Evolutionary conservation across 2,888 invertebrate species (phyloP).

Genomic region (Nyleta sp.): DNA sequence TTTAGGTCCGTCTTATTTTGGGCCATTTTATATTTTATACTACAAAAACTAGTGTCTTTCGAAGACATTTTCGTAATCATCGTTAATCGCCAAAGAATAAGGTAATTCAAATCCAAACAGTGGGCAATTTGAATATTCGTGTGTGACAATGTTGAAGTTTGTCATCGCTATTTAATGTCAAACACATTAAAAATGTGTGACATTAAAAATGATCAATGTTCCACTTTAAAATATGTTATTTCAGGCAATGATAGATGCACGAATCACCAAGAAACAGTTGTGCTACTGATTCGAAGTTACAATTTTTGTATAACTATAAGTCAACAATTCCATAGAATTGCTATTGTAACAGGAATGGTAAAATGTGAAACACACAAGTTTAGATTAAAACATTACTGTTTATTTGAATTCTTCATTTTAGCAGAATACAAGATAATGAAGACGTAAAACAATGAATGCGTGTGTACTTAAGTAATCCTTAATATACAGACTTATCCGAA

Average conservation of each 20-base stretch:
- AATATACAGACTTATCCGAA: too few relatives aligned
- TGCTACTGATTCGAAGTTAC: neutral
- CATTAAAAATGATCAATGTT: neutral
- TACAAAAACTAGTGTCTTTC: too few relatives aligned
- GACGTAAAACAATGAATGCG: too few relatives aligned
- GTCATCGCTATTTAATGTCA: slow-evolving; percentile 6
- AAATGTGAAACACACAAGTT: too few relatives aligned
- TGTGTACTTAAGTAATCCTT: too few relatives aligned
- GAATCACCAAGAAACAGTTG: neutral
- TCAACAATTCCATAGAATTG: slow-evolving; percentile 8
- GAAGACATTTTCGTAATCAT: too few relatives aligned
- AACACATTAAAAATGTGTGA: slow-evolving; percentile 1
- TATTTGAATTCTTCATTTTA: too few relatives aligned
- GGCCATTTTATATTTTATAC: too few relatives aligned
- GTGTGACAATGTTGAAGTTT: neutral
- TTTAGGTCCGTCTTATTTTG: too few relatives aligned
- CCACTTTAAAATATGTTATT: slow-evolving; percentile 4
- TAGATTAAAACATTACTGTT: too few relatives aligned
- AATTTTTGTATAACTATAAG: neutral
- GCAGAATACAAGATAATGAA: too few relatives aligned
- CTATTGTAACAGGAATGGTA: too few relatives aligned
- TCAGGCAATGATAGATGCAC: neutral
- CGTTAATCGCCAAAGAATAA: slow-evolving; percentile 25
- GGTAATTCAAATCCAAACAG: neutral
- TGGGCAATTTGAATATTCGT: slow-evolving; percentile 14